Evolutionary conservation across 37 sponge, comb jelly and placozoan species (phyloP).

Genomic region (Oscarella lobularis): DNA sequence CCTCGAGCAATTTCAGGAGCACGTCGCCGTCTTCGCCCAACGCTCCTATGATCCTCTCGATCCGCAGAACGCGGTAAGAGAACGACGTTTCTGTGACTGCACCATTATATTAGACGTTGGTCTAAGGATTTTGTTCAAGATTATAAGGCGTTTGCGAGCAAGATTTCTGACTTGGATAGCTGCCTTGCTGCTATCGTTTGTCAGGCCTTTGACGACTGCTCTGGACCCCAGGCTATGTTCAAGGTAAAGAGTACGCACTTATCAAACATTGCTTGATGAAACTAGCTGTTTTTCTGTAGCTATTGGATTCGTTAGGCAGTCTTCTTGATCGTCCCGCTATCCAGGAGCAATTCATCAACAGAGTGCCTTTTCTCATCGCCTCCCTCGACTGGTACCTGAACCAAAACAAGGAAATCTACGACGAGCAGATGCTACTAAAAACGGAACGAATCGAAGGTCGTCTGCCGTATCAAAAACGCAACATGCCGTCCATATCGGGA

Average conservation of each 20-base stretch:
- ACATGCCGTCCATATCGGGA: conserved; percentile 92
- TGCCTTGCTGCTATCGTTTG: conserved; percentile 67
- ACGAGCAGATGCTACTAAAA: not conserved
- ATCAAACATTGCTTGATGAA: too few species aligned
- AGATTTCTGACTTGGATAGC: conserved; percentile 56
- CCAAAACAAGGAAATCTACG: not conserved
- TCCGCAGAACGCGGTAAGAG: conserved; percentile 9
- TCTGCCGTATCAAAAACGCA: conserved; percentile 17
- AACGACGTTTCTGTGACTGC: too few species aligned
- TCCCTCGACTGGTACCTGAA: conserved; percentile 72
- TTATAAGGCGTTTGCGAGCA: conserved; percentile 43
- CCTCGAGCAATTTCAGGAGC: conserved; percentile 60
- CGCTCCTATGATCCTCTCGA: conserved; percentile 68
- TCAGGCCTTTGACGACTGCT: conserved; percentile 94
- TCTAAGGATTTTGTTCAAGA: conserved; percentile 55
- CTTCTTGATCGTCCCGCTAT: conserved; percentile 75
- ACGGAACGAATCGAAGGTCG: not conserved
- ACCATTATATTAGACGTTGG: too few species aligned
- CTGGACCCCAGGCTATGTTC: conserved; percentile 57
- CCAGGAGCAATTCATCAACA: conserved; percentile 61
- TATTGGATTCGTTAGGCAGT: conserved; percentile 79
- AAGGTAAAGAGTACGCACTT: too few species aligned
- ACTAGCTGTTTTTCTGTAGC: too few species aligned
- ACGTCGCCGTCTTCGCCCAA: conserved; percentile 41
- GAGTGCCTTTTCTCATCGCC: conserved; percentile 56